phyloP scores from a whole-genome alignment of 2,797 vertebrate genomes.

The Staurois parvus region DNA sequence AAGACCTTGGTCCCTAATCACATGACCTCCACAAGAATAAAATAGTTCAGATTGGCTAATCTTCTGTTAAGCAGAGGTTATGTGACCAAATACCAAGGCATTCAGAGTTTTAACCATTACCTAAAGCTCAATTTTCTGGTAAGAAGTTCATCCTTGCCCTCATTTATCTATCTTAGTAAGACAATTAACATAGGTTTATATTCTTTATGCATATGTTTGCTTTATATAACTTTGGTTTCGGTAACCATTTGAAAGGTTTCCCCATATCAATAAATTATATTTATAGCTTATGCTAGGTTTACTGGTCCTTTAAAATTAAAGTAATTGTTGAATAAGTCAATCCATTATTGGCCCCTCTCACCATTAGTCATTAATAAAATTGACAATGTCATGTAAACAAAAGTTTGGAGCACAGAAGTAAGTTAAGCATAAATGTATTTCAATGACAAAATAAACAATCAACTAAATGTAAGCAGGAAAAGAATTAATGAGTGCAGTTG shows the following conservation, averaged over 20 bases:
- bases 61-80: too few relatives aligned
- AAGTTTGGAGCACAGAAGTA: background rate
- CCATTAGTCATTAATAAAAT: background rate
- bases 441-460: conserved; percentile 18
- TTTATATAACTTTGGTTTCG: background rate
- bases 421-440: background rate
- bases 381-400: conserved; percentile 4
- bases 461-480: background rate
- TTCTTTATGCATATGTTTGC: background rate
- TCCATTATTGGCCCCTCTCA: background rate
- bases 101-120: background rate
- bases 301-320: conserved; percentile 13
- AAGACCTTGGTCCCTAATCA: too few relatives aligned
- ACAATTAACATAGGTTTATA: background rate
- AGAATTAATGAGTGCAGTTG: background rate
- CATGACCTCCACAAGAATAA: too few relatives aligned
- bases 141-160: background rate
- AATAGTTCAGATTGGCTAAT: too few relatives aligned
- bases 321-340: background rate
- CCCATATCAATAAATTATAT: too few relatives aligned
- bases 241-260: too few relatives aligned
- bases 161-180: background rate
- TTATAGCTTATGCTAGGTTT: background rate
- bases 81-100: too few relatives aligned
- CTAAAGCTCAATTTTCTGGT: background rate